Base-by-base conservation (phyloP, 2,113 vertebrate genomes). In the Origma solitaria region DNA sequence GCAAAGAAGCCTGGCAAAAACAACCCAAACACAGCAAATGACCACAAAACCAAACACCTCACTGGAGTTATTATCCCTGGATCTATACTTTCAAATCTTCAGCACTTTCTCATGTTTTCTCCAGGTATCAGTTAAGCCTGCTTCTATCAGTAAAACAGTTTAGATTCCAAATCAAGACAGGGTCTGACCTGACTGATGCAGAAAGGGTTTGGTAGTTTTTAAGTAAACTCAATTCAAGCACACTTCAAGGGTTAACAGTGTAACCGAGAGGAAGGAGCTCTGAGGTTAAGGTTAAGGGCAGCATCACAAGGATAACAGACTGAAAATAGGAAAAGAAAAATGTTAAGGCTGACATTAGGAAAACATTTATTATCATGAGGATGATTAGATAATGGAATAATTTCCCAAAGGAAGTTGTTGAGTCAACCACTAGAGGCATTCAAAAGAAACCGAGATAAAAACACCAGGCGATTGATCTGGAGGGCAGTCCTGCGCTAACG, bases 371-470 rank as follows among this genome's bases (percentile, higher is more conserved):
- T 95, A 94, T 96, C 78, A 61, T 69, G 90, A 88, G 73, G 37
- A 72, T 94, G 87, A 95, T 97, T 95, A 97, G 91, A 95, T 94
- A 95, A 94, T 69, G 88, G 73, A 93, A 94, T 93, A 60, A 96
- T 94, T 97, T 97, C 94, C 96, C 92, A 92, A 88, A 94, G 92
- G 90, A 96, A 96, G 69, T 90, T 95, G 78, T 96, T 95, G 88
- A 95, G 76, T 94, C 66, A 95, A 94, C 92, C 90, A 96, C 65
- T 60, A 94, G 72, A 93, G 65, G 58, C 87, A 92, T 78, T 94
- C 82, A 96, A 97, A 96, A 82, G 70, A 97, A 95, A 91, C 37
- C 9, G 5, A 95, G 85, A 96, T 92, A 93, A 97, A 97, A 89
- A 94, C 72, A 96, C 13, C 45, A 85, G 62, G 86, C 23, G 1